A percentile compares a stretch with the other conserved stretches of the same genome.
These are phyloP conservation scores for Thecocarcelia acutangulata DNA, from an alignment of 2,888 invertebrate genomes.

Conservation along the genomic window DNA sequence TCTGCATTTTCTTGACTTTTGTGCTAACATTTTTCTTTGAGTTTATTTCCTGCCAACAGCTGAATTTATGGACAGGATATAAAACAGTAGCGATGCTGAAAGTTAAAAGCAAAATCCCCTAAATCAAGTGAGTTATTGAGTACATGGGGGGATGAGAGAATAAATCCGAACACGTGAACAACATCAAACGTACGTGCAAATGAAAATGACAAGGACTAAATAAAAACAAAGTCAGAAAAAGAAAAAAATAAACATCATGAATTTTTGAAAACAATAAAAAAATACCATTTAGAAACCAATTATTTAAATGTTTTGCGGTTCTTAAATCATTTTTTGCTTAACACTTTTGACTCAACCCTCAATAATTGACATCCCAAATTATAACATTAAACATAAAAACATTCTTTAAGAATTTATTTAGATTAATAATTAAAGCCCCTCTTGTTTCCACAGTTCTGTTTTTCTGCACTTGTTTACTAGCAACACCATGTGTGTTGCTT, in stretches of 20 bases:
- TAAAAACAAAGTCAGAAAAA: neutral
- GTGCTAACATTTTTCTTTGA: conserved; percentile 25
- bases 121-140: conserved; percentile 64
- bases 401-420: too few species aligned
- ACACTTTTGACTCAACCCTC: conserved; percentile 51
- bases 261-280: conserved; percentile 20
- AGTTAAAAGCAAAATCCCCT: conserved; percentile 54
- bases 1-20: neutral
- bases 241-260: neutral
- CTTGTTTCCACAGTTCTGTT: neutral
- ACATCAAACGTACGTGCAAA: conserved; percentile 40
- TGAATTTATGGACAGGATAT: neutral
- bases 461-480: neutral
- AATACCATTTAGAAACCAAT: conserved; percentile 14
- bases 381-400: neutral
- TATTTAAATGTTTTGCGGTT: conserved; percentile 49
- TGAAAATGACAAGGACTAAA: conserved; percentile 6
- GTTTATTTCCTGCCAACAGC: conserved; percentile 10
- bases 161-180: conserved; percentile 61
- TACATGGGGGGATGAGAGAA: neutral
- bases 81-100: neutral
- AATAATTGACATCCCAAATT: conserved; percentile 36
- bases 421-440: too few species aligned
- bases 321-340: conserved; percentile 55
- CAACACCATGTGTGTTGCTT: conserved; percentile 47